phyloP scores from a whole-genome alignment of 2,797 vertebrate species.

The Clamator glandarius region DNA sequence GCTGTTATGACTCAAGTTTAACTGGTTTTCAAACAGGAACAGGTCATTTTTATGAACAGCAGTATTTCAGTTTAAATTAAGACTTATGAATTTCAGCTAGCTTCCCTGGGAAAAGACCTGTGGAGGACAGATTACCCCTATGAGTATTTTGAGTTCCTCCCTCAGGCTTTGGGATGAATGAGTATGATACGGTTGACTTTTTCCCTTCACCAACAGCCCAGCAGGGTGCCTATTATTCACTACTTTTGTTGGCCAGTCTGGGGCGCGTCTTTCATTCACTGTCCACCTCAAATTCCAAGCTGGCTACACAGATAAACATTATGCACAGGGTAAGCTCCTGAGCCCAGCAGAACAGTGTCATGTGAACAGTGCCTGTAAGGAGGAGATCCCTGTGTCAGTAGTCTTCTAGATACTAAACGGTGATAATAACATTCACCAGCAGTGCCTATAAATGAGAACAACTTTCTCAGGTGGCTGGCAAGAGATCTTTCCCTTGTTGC shows the following conservation, averaged over 20 bases:
- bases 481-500: not conserved
- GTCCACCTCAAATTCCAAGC: not conserved
- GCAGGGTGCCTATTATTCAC: not conserved
- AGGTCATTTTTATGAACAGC: not conserved
- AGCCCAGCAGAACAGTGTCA: not conserved
- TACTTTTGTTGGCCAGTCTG: not conserved
- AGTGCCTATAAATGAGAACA: not conserved
- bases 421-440: not conserved
- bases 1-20: not conserved
- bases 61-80: constrained; percentile 2
- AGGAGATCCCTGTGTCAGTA: not conserved
- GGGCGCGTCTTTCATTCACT: not conserved
- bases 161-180: not conserved
- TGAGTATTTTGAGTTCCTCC: not conserved
- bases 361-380: not conserved
- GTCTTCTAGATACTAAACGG: not conserved
- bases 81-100: not conserved
- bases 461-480: not conserved
- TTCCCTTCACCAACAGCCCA: not conserved
- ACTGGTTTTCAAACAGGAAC: not conserved
- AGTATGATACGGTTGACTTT: not conserved
- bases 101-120: not conserved
- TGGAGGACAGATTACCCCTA: not conserved
- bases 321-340: not conserved
- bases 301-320: not conserved